Percentiles rank a stretch among this genome's conserved stretches.
Evolutionary conservation across 2,888 invertebrate species (phyloP).

Genomic region (Molanna angustata): DNA sequence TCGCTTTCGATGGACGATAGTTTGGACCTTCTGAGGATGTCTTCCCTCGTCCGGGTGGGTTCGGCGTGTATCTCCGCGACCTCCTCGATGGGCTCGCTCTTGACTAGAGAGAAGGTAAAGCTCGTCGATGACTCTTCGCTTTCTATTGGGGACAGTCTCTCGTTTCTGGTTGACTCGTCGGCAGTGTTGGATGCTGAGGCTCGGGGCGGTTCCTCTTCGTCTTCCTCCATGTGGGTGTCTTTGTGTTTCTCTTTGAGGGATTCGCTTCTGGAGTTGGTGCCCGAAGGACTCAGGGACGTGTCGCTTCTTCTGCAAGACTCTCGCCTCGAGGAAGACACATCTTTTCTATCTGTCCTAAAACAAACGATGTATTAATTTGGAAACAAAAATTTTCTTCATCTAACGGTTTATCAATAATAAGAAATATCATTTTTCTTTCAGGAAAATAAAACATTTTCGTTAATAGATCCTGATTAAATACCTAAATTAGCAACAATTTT

Average conservation of each 20-base stretch:
- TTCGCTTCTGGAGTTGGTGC: constrained; percentile 24
- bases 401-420: no score
- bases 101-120: constrained; percentile 4
- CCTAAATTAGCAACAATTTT: no score
- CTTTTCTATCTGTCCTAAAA: constrained; percentile 27
- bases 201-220: constrained; percentile 4
- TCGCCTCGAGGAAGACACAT: constrained; percentile 19
- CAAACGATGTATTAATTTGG: not conserved
- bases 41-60: constrained; percentile 11
- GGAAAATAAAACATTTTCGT: no score
- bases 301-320: constrained; percentile 21
- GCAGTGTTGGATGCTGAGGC: not conserved
- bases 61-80: constrained; percentile 15
- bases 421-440: no score
- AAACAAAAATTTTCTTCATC: not conserved
- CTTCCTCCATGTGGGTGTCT: constrained; percentile 3
- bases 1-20: constrained; percentile 27
- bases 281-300: constrained; percentile 24
- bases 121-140: constrained; percentile 13
- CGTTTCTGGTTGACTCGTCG: constrained; percentile 7
- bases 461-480: no score
- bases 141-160: constrained; percentile 17
- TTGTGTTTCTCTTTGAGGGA: constrained; percentile 21
- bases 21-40: constrained; percentile 1
- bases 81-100: constrained; percentile 1